Base-by-base conservation (phyloP, 2,797 vertebrate genomes). In the Parauchenoglanis punctatus region DNA sequence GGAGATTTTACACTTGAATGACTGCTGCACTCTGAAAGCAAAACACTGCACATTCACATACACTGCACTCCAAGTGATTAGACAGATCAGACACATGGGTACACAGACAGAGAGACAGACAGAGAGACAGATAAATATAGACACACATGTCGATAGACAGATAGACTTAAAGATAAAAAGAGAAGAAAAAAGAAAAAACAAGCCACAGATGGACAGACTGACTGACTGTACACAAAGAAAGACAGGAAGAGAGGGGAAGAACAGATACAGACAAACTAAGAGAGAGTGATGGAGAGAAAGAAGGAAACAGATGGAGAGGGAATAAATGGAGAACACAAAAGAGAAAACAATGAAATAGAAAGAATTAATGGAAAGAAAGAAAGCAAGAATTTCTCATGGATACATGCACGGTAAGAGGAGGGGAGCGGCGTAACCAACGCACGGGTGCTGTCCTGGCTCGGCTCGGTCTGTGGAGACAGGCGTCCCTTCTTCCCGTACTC, bases 401-500 rank as follows among this genome's bases (percentile, higher is more conserved):
- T 68, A 2, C 2, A 0, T 20, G 35, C 13, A 7, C 17, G 20
- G 25, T n/a, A 52, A 7, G 73, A 52, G 73, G 12, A 76, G 11
- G 12, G 52, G 73, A 31, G 49, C 0, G 3, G n/a, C 8, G 13
- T 2, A 0, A 23, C 40, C 35, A 31, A 3, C 11, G 10, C 90
- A 95, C 95, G 94, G 93, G 93, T 92, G 87, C 91, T 92, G 90
- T 91, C 93, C 72, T 88, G 94, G 88, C 90, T 91, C 52, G 93
- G 95, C 83, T 93, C 93, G 17, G 86, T 63, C 0, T 4, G 35
- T 12, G 76, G 93, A 73, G 90, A 94, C 1, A 96, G 92, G 31
- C 94, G 91, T 18, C 93, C 93, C 25, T 94, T 95, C 86, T 96
- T 95, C 25, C 93, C 94, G 10, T 94, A 95, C 87, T 92, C 88